Conservation (phyloP, 2,888 invertebrate species). For the Diloba caeruleocephala region DNA sequence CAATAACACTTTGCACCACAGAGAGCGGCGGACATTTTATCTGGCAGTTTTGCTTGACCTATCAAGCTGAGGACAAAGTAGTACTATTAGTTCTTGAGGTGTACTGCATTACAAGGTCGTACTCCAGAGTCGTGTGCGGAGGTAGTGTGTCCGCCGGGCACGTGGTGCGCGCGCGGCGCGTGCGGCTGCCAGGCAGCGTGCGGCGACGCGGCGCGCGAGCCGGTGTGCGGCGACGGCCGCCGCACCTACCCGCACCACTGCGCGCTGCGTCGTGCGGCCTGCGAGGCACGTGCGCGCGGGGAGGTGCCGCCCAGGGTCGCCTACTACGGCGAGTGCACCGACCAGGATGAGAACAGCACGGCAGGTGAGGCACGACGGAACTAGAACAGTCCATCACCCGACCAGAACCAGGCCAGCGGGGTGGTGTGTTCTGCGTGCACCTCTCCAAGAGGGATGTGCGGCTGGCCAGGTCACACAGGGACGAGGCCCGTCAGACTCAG, state of each 20-base stretch:
- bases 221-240: conserved; percentile 94
- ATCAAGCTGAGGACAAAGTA: too few relatives aligned
- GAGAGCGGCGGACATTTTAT: too few relatives aligned
- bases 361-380: conserved; percentile 3
- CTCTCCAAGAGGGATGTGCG: too few relatives aligned
- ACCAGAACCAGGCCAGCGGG: too few relatives aligned
- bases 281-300: conserved; percentile 91
- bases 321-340: conserved; percentile 94
- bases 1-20: too few relatives aligned
- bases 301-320: conserved; percentile 85
- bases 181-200: conserved; percentile 96
- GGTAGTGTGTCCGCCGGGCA: conserved; percentile 94
- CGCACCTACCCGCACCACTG: conserved; percentile 95
- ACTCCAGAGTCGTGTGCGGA: conserved; percentile 92
- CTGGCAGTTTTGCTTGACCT: too few relatives aligned
- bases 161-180: conserved; percentile 94
- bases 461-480: too few relatives aligned
- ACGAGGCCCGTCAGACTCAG: too few relatives aligned
- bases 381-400: too few relatives aligned
- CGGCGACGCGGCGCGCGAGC: conserved; percentile 90
- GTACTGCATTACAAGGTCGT: too few relatives aligned
- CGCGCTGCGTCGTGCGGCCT: conserved; percentile 93
- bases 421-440: too few relatives aligned
- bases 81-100: too few relatives aligned
- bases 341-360: conserved; percentile 89